Evolutionary conservation across 2,797 vertebrate species (phyloP).

Genomic region (Xyrichtys novacula): DNA sequence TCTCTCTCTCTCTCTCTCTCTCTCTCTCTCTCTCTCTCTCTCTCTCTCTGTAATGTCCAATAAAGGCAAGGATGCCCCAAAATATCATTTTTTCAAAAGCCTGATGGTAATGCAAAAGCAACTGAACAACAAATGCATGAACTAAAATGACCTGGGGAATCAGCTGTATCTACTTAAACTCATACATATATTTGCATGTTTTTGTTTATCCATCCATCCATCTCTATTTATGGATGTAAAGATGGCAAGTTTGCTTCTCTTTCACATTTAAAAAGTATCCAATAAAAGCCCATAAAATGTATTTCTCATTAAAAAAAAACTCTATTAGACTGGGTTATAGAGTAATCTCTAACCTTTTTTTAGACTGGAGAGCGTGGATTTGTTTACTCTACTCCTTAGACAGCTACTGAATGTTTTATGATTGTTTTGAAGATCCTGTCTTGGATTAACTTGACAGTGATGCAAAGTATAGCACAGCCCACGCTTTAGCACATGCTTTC

Average conservation of each 20-base stretch:
- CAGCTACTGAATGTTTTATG: slow-evolving; percentile 42
- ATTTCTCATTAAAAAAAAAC: not conserved
- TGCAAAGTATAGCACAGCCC: slow-evolving; percentile 16
- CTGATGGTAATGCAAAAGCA: not conserved
- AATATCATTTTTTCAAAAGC: no score
- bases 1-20: no score
- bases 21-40: no score
- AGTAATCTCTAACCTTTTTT: not conserved
- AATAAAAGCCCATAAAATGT: not conserved
- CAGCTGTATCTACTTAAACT: not conserved
- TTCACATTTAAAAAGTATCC: not conserved
- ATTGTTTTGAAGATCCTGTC: slow-evolving; percentile 38
- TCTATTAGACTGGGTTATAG: not conserved
- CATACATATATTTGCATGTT: no score
- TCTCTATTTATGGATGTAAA: no score
- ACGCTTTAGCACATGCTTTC: slow-evolving; percentile 1
- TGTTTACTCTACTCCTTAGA: slow-evolving; percentile 34
- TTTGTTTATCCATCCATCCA: no score
- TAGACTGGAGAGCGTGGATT: not conserved
- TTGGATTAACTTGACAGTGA: slow-evolving; percentile 5
- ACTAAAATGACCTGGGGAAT: not conserved
- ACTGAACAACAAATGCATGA: no score
- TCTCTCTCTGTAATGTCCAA: no score
- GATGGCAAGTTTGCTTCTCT: no score
- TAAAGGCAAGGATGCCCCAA: no score